These are phyloP conservation scores for Peromyscus polionotus DNA, from an alignment of 2,113 vertebrate genomes.

Conservation along the genomic window DNA sequence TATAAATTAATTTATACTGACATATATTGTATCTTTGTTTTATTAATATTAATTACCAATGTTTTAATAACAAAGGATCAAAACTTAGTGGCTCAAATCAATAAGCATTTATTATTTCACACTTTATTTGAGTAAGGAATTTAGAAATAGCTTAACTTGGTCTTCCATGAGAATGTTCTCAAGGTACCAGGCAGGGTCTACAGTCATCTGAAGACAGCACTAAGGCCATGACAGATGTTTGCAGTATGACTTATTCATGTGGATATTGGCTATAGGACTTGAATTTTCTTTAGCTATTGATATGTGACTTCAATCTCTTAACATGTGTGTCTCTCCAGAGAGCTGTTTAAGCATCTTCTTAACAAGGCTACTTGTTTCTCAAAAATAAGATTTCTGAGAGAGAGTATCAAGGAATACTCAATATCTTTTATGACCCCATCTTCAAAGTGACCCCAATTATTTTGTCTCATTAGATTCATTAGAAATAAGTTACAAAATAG, in stretches of 20 bases:
- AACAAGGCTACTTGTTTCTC: no score
- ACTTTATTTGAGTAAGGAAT: background rate
- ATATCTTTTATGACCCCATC: background rate
- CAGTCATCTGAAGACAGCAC: background rate
- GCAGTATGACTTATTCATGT: background rate
- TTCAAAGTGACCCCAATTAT: background rate
- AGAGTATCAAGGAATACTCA: background rate
- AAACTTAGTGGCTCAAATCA: background rate
- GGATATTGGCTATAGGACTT: background rate
- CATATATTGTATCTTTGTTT: background rate
- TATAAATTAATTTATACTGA: conserved; percentile 7
- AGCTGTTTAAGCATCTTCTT: background rate
- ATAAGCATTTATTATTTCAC: background rate
- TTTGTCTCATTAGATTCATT: background rate
- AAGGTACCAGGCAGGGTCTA: background rate
- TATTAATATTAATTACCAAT: background rate
- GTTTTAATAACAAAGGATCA: background rate
- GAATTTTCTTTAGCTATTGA: background rate
- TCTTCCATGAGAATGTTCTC: background rate
- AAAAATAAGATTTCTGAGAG: background rate
- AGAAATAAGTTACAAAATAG: background rate
- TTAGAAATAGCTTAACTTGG: background rate
- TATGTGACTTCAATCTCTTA: background rate
- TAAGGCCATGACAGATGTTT: background rate
- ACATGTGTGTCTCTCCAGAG: background rate